phyloP scores from a whole-genome alignment of 2,113 vertebrate species.

The Lamprotornis superbus region DNA sequence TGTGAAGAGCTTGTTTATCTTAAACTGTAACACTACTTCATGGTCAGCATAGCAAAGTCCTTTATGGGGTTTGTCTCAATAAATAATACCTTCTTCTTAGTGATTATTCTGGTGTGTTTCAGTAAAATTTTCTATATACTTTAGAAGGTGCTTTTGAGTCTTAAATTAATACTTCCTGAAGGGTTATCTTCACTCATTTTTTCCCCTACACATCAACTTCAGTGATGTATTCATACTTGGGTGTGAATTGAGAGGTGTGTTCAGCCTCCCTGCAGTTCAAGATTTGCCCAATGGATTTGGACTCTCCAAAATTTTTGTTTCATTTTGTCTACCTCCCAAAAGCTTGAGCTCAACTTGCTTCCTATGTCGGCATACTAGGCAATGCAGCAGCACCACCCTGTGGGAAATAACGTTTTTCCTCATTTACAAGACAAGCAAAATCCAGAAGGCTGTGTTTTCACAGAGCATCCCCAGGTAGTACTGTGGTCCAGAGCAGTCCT shows the following conservation, averaged over 20 bases:
- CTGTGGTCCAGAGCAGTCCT: not conserved
- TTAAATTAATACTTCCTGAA: not conserved
- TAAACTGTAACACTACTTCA: not conserved
- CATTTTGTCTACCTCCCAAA: fast-evolving
- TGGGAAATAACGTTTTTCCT: not conserved
- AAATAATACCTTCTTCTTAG: not conserved
- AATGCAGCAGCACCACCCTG: constrained; percentile 27
- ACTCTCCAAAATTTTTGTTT: not conserved
- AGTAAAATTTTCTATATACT: not conserved
- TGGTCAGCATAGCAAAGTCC: not conserved
- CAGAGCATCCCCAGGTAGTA: not conserved
- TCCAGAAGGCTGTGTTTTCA: not conserved
- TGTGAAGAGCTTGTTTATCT: not conserved
- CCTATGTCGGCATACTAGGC: fast-evolving
- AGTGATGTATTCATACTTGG: not conserved
- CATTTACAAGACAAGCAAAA: not conserved
- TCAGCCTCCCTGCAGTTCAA: not conserved
- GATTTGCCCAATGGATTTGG: not conserved
- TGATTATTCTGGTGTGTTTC: not conserved
- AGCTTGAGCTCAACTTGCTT: not conserved
- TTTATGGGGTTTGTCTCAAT: not conserved
- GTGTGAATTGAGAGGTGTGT: not conserved
- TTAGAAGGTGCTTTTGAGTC: not conserved
- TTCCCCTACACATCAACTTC: fast-evolving
- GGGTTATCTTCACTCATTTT: not conserved